Percentiles rank a stretch among this genome's conserved stretches.
Evolutionary conservation across 2,113 vertebrate genomes (phyloP).

Genomic region (Petroica traversi): DNA sequence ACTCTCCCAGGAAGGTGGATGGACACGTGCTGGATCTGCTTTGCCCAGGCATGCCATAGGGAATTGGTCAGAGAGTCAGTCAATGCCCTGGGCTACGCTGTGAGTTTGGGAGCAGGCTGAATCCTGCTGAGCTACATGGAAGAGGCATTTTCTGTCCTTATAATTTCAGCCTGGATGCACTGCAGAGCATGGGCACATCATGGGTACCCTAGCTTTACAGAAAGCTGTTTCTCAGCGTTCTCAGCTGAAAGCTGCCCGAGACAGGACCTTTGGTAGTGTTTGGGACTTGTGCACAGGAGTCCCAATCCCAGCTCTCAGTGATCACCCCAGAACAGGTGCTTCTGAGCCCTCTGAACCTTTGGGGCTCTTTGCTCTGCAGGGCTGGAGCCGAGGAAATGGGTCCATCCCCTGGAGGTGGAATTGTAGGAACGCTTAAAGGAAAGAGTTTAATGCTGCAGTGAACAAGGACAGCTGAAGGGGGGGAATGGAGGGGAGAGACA

Average conservation of each 20-base stretch:
- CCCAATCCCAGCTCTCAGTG: neutral
- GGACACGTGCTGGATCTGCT: neutral
- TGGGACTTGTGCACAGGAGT: neutral
- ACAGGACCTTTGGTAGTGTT: neutral
- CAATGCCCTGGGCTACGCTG: neutral
- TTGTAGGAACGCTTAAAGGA: neutral
- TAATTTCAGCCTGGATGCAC: neutral
- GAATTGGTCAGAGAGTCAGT: rapidly evolving
- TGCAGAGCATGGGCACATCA: neutral
- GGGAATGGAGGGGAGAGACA: neutral
- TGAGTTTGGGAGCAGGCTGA: neutral
- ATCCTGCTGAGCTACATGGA: neutral
- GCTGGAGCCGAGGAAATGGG: neutral
- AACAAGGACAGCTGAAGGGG: neutral
- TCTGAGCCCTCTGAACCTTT: neutral
- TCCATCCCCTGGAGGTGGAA: neutral
- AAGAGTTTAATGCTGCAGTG: neutral
- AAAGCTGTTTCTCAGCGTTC: neutral
- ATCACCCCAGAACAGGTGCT: rapidly evolving
- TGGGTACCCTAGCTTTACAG: neutral
- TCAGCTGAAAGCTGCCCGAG: neutral
- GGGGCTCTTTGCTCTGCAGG: neutral
- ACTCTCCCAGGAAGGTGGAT: neutral
- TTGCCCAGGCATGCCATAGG: neutral
- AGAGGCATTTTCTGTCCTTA: neutral